Evolutionary conservation across 1,140 invertebrate genomes (phyloP).

Genomic region (Portunus trituberculatus): DNA sequence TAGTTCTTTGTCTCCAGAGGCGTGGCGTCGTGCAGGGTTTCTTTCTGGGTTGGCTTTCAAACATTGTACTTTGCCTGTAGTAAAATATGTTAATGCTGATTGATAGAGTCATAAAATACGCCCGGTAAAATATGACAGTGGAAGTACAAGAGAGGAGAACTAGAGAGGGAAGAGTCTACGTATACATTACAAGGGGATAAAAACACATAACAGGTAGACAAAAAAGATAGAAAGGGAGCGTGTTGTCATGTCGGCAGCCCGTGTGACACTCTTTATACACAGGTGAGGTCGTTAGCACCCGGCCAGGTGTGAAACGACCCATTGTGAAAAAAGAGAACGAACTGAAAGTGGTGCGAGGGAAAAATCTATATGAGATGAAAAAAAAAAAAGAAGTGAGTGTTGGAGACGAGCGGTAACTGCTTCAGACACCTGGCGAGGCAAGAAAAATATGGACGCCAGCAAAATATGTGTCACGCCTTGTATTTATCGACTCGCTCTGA

Average conservation of each 20-base stretch:
- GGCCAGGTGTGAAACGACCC: not conserved
- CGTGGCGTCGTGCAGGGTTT: not conserved
- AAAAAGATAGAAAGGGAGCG: not conserved
- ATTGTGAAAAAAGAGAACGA: not conserved
- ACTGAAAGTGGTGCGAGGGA: not conserved
- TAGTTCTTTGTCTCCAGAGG: not conserved
- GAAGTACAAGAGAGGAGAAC: no score
- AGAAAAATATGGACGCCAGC: no score
- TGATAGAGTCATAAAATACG: no score
- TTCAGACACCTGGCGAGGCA: no score
- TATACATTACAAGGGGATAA: not conserved
- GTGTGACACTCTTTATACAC: not conserved
- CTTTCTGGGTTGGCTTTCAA: not conserved
- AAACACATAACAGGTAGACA: no score
- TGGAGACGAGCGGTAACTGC: no score
- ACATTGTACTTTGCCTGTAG: not conserved
- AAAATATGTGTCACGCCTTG: no score
- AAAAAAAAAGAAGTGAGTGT: no score
- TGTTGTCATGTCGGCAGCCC: not conserved
- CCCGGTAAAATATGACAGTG: no score
- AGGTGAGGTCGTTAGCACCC: not conserved
- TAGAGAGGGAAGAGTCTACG: not conserved
- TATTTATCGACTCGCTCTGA: no score
- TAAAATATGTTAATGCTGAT: not conserved
- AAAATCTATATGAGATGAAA: not conserved